A percentile compares a stretch with the other conserved stretches of the same genome.
phyloP scores from a whole-genome alignment of 2,888 invertebrate genomes.

The Rhogogaster chlorosoma region DNA sequence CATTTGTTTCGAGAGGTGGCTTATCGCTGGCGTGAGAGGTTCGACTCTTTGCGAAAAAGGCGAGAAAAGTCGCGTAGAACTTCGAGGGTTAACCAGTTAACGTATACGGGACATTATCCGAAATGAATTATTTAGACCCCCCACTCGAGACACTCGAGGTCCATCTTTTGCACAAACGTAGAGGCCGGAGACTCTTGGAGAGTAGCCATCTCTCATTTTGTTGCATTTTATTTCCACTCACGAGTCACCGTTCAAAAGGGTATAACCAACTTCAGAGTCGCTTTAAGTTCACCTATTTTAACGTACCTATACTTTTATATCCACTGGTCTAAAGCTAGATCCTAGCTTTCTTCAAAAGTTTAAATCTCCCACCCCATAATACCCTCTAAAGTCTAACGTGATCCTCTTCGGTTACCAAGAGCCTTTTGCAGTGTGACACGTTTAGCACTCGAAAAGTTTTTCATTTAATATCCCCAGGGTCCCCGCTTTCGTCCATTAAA shows the following conservation, averaged over 20 bases:
- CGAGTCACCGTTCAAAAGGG: not conserved
- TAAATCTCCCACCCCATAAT: conserved; percentile 12
- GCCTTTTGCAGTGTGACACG: not conserved
- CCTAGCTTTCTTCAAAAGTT: conserved; percentile 28
- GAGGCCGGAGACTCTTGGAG: not conserved
- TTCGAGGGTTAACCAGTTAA: conserved; percentile 31
- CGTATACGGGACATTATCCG: conserved; percentile 39
- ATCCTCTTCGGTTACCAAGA: not conserved
- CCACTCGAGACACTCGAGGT: not conserved
- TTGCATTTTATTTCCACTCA: conserved; percentile 29
- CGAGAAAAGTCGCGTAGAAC: not conserved
- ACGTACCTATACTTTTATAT: conserved; percentile 1
- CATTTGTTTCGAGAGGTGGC: conserved; percentile 30
- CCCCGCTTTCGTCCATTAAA: not conserved
- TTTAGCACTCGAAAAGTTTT: not conserved
- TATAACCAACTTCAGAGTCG: not conserved
- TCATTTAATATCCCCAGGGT: not conserved
- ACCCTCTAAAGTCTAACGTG: not conserved
- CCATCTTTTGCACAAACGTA: conserved; percentile 16
- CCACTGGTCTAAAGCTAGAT: conserved; percentile 14
- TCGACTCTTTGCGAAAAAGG: not conserved
- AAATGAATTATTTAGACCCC: conserved; percentile 34
- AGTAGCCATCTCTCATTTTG: conserved; percentile 25
- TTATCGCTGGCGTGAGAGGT: conserved; percentile 17
- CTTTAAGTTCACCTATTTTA: conserved; percentile 15